phyloP scores from a whole-genome alignment of 1,140 invertebrate species.

The Aphaenogaster floridana region DNA sequence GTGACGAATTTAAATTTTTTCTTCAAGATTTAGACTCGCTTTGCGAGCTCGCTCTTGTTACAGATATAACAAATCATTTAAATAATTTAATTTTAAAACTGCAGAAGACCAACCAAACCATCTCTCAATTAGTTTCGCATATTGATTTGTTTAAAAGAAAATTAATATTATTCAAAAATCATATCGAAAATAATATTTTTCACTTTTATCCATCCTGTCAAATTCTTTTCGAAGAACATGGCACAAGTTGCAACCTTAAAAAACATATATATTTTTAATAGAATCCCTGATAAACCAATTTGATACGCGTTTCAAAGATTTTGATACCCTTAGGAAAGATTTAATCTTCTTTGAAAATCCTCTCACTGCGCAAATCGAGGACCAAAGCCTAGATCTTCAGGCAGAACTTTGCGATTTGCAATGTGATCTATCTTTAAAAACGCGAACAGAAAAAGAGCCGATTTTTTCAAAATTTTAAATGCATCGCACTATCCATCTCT shows the following conservation, averaged over 20 bases:
- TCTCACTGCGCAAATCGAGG: background rate
- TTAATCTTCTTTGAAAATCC: background rate
- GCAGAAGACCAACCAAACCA: background rate
- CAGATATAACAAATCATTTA: background rate
- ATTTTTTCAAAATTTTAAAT: background rate
- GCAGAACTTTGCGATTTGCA: background rate
- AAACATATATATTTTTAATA: background rate
- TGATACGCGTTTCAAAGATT: background rate
- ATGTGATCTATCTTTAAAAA: background rate
- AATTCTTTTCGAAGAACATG: background rate
- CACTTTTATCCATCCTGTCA: background rate
- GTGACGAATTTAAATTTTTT: background rate
- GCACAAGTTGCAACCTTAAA: background rate
- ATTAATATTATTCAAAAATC: background rate
- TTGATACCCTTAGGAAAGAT: background rate
- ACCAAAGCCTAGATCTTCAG: background rate
- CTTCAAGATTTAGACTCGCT: background rate
- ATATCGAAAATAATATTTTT: background rate
- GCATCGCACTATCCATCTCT: background rate
- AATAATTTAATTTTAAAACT: background rate
- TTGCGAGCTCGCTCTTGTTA: background rate
- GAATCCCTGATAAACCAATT: background rate
- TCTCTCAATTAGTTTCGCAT: background rate
- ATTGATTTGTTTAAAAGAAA: background rate
- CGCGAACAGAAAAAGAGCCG: background rate